A percentile compares a stretch with the other conserved stretches of the same genome.
These are phyloP conservation scores for Thera obeliscata DNA, from an alignment of 2,888 invertebrate genomes.

Conservation along the genomic window DNA sequence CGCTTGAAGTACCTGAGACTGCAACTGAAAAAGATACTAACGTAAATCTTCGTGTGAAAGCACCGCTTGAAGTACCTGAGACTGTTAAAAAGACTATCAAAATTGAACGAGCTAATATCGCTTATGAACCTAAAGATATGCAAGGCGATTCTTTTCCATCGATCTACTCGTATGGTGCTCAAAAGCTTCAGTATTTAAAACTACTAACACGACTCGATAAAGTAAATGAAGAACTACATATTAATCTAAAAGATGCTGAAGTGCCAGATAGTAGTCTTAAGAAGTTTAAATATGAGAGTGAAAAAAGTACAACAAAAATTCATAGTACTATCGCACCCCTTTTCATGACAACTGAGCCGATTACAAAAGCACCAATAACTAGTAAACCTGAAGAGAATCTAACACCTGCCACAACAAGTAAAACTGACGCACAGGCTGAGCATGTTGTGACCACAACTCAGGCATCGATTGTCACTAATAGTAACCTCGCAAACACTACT, in stretches of 20 bases:
- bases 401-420: constrained; percentile 52
- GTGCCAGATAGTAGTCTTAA: constrained; percentile 58
- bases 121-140: constrained; percentile 74
- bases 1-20: constrained; percentile 34
- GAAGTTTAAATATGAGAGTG: constrained; percentile 68
- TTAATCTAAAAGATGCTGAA: constrained; percentile 65
- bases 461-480: constrained; percentile 57
- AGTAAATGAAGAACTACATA: constrained; percentile 70
- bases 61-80: constrained; percentile 19
- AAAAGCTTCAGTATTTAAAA: constrained; percentile 73
- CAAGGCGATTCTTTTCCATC: constrained; percentile 74
- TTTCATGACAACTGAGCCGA: constrained; percentile 42
- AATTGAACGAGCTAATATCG: constrained; percentile 51
- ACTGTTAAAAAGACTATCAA: constrained; percentile 38
- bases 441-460: constrained; percentile 59
- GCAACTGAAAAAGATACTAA: neutral
- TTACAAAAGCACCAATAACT: constrained; percentile 46
- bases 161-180: constrained; percentile 71
- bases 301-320: constrained; percentile 41
- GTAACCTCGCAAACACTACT: constrained; percentile 51
- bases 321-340: constrained; percentile 39
- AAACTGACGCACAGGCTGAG: constrained; percentile 56
- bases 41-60: no score
- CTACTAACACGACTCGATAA: constrained; percentile 67
- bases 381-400: constrained; percentile 47